Evolutionary conservation across 2,888 invertebrate species (phyloP), one percentile per base, ranked within the genome.

Genomic region (Epinotia ramella): DNA sequence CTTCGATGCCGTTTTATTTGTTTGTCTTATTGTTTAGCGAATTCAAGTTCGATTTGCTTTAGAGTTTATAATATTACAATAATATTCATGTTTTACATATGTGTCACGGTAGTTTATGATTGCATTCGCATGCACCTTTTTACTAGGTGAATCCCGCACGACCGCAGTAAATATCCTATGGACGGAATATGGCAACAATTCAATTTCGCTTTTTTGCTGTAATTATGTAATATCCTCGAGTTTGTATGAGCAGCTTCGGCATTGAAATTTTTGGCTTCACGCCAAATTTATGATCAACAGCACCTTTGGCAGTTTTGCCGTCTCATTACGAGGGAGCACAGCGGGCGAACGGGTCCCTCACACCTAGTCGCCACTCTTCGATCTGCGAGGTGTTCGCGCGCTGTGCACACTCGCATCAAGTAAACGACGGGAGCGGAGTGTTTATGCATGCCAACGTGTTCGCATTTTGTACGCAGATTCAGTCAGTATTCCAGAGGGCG

Each of bases 401-500:
- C 68, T 67, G 73, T 65, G 67, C 53, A 20, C 64, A n/a, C 63
- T 44, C 63, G 63, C 46, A n/a, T 56, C 33, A 62, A 68, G 68
- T 59, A 59, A 13, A 24, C 24, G 68, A 59, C 40, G 44, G 57
- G 40, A 57, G 57, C 59, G 44, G 57, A 44, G 18, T 28, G 57
- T 57, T 77, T 73, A 77, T 82, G 69, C 64, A 63, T 69, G 69
- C 73, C 69, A 84, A 84, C 78, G 49, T 77, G 63, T 77, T 77
- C 76, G 80, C 84, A 78, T 89, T 89, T 75, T 88, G 87, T 89
- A 88, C 88, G 88, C 94, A 95, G 95, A 94, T 95, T 93, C 94
- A 94, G 90, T 92, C 94, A 95, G 91, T 94, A 94, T 94, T 92
- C 95, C 90, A 95, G 95, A 91, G 95, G 95, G 84, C 92, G 95